Evolutionary conservation across 2,797 vertebrate genomes (phyloP), one percentile per base, ranked within the genome.

Genomic region (Muscicapa striata): DNA sequence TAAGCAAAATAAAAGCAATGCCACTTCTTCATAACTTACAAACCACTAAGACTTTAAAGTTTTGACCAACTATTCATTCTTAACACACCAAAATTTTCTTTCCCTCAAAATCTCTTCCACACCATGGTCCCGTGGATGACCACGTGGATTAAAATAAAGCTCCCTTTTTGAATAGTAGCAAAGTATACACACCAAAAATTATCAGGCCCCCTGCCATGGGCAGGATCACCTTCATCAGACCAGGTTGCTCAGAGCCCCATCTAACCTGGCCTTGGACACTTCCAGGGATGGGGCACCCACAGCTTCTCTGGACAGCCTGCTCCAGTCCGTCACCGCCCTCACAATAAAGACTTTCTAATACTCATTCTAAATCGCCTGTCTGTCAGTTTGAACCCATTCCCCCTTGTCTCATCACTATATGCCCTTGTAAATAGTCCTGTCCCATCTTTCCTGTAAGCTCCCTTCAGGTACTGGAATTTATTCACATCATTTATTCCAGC

Each of bases 271-370:
- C 9, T 15, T 32, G 26, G 11, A 5, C 18, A 20, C 18, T 34
- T 19, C 22, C 34, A 70, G 30, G 34, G 9, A 52, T 19, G 17
- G 26, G 5, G 15, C 17, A 59, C 1, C 34, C 66, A 48, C 66
- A 66, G 0, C 18, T 32, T 54, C 59, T 24, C 52, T 11, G 59
- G 30, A 11, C 18, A 66, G 7, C 11, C 18, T 21, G 45, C 29
- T 3, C 22, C 52, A 27, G 13, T 5, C 6, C 1, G 0, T 40
- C n/a, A n/a, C 8, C 1, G 1, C 17, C 24, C n/a, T 40, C 24
- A 46, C 15, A 36, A 19, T 4, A 34, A 13, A 24, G 30, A 30
- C 17, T 41, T 64, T 72, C 11, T 29, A 34, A 64, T 14, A 52
- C 2, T 21, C 54, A 27, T 15, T 19, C 18, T 20, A 30, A 77